Percentiles rank a stretch among this genome's conserved stretches.
These are phyloP conservation scores for Argopecten irradians DNA, from an alignment of 1,140 invertebrate genomes.

Conservation along the genomic window DNA sequence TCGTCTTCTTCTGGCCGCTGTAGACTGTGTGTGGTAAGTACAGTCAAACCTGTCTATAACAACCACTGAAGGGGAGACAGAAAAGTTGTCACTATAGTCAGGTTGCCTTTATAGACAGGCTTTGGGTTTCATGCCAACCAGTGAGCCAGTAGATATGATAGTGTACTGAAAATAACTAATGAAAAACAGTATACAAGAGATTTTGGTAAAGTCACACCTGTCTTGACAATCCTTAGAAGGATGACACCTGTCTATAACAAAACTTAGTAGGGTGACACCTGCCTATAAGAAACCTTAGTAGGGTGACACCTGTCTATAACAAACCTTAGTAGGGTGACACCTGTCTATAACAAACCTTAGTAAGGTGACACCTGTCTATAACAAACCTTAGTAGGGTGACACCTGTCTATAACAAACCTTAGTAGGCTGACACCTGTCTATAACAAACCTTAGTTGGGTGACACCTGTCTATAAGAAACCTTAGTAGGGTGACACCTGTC, in stretches of 20 bases:
- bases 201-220: not conserved
- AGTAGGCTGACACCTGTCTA: not conserved
- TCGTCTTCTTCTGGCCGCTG: slow-evolving; percentile 71
- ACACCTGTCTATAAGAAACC: not conserved
- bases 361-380: not conserved
- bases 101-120: no score
- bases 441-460: not conserved
- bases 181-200: no score
- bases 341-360: not conserved
- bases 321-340: not conserved
- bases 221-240: not conserved
- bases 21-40: slow-evolving; percentile 76
- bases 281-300: not conserved
- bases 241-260: not conserved
- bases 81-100: no score
- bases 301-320: not conserved
- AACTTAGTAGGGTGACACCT: not conserved
- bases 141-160: no score
- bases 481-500: no score
- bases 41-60: no score
- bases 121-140: no score
- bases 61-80: no score
- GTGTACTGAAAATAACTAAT: no score
- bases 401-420: not conserved
- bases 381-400: not conserved